Evolutionary conservation across 1,140 invertebrate genomes (phyloP).

Genomic region (Drosophila melanica): DNA sequence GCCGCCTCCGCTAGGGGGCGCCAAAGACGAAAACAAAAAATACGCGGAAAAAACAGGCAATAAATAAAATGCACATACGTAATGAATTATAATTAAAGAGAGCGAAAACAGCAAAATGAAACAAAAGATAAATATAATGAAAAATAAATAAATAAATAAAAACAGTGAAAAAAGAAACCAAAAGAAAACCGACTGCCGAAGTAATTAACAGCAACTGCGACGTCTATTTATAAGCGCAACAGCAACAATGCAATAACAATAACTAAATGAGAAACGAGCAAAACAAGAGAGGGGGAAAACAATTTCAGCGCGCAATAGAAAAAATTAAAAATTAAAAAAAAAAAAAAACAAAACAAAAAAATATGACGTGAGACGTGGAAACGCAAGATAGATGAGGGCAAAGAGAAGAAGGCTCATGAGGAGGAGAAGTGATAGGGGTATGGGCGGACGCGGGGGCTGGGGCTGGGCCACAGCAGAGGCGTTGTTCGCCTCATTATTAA

Average conservation of each 20-base stretch:
- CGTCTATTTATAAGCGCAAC: constrained; percentile 60
- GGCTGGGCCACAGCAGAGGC: background rate
- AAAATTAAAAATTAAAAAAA: no score
- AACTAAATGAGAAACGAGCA: constrained; percentile 32
- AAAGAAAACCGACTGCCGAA: constrained; percentile 26
- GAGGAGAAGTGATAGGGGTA: background rate
- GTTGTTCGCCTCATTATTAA: constrained; percentile 67
- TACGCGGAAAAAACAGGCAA: constrained; percentile 23
- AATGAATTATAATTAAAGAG: constrained; percentile 81
- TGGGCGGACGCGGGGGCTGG: background rate
- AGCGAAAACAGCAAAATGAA: constrained; percentile 45
- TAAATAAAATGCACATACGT: constrained; percentile 70
- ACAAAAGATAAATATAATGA: constrained; percentile 4
- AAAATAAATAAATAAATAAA: constrained; percentile 5
- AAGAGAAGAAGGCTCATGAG: background rate
- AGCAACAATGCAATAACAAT: constrained; percentile 41
- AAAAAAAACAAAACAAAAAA: constrained; percentile 7
- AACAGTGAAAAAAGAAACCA: background rate
- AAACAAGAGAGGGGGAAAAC: constrained; percentile 21
- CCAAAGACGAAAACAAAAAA: constrained; percentile 11
- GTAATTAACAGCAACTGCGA: constrained; percentile 49
- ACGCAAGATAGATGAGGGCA: constrained; percentile 7
- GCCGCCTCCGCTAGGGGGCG: constrained; percentile 21
- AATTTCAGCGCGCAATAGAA: constrained; percentile 26
- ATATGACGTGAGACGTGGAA: constrained; percentile 14